Evolutionary conservation across 2,888 invertebrate genomes (phyloP).

Genomic region (Scrobipalpa atriplicella): DNA sequence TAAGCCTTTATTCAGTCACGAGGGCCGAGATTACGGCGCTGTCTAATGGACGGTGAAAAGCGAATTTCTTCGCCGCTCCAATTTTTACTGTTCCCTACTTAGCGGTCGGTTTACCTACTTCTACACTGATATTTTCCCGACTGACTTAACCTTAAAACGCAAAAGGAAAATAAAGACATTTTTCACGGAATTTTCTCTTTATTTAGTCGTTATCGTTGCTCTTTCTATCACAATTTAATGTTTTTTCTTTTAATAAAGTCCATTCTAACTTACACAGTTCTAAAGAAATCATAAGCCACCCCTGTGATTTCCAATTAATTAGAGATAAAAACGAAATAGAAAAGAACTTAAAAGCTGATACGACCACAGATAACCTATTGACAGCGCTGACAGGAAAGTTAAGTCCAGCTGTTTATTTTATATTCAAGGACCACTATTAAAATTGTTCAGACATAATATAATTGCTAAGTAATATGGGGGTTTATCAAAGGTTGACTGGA

Average conservation of each 20-base stretch:
- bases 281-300: too few relatives aligned
- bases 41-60: constrained; percentile 50
- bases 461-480: too few relatives aligned
- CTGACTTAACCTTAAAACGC: constrained; percentile 14
- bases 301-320: too few relatives aligned
- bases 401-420: too few relatives aligned
- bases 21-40: constrained; percentile 44
- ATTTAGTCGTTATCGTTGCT: background rate
- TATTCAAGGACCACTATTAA: background rate
- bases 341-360: too few relatives aligned
- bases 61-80: constrained; percentile 40
- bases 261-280: too few relatives aligned
- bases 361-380: too few relatives aligned
- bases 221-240: background rate
- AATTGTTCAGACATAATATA: background rate
- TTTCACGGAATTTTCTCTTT: background rate
- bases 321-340: too few relatives aligned
- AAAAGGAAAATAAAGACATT: constrained; percentile 14
- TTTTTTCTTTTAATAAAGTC: background rate
- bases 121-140: background rate
- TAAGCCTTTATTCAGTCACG: constrained; percentile 24
- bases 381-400: too few relatives aligned
- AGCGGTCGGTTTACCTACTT: constrained; percentile 28
- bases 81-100: constrained; percentile 22
- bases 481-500: too few relatives aligned